Percentiles rank a stretch among this genome's conserved stretches.
Conservation (phyloP, 2,888 invertebrate genomes). For the Abscondita cerata region DNA sequence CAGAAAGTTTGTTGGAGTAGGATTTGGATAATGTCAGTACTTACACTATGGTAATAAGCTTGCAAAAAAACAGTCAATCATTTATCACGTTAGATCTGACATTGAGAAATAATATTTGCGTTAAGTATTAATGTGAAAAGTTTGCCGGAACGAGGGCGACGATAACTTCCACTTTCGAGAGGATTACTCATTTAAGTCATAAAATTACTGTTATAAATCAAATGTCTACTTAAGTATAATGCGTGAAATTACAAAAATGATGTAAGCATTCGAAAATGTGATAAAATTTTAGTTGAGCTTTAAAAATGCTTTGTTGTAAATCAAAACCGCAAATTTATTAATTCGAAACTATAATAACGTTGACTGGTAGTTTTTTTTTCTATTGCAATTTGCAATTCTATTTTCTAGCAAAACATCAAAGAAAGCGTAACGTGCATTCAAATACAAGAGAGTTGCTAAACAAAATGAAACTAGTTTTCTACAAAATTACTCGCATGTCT, state of each 20-base stretch:
- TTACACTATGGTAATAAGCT: no score
- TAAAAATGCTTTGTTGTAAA: background rate
- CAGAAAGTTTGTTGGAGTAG: no score
- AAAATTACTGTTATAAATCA: constrained; percentile 28
- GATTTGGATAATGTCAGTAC: no score
- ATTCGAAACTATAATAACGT: no score
- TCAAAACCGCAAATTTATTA: background rate
- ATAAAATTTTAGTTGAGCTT: background rate
- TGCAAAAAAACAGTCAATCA: constrained; percentile 13
- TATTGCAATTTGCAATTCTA: no score
- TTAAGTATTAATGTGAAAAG: constrained; percentile 34
- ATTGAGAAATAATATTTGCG: constrained; percentile 32
- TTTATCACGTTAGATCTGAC: constrained; percentile 30
- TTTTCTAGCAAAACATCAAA: background rate
- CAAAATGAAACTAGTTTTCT: constrained; percentile 1
- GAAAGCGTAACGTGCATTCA: no score
- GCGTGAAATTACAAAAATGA: constrained; percentile 11
- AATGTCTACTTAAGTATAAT: constrained; percentile 14
- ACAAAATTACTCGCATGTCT: constrained; percentile 2
- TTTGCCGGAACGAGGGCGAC: constrained; percentile 23
- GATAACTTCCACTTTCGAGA: constrained; percentile 28
- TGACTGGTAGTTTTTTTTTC: no score
- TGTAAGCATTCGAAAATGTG: constrained; percentile 2
- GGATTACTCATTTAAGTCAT: constrained; percentile 30
- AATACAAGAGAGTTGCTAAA: constrained; percentile 6